Evolutionary conservation across 2,888 invertebrate species (phyloP), one percentile per base, ranked within the genome.

Genomic region (Leucophora obtusa): DNA sequence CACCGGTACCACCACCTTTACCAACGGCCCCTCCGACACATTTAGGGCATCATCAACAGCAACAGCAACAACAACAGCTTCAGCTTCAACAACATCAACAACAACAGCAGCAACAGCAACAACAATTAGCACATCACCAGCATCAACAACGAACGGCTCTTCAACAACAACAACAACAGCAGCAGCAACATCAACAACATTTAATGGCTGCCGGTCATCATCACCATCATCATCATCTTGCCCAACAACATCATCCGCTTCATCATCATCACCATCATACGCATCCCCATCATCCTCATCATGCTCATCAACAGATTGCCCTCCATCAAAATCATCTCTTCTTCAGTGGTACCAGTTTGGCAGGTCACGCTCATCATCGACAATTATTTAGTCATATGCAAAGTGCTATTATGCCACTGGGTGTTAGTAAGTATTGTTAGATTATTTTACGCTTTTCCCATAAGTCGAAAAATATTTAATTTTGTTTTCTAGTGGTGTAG

Each of bases 301-400:
- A 86, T 75, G 83, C 84, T 68, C 84, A 85, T 73, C 86, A 86
- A 70, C 87, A 87, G 76, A 84, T 85, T 69, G 84, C 84, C n/a
- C 66, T 84, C 73, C 84, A 84, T 73, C 84, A 84, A 59, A 84
- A 84, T 78, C 83, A 83, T 73, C 84, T 88, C 75, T 88, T 87
- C 83, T 88, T 88, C 76, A 87, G 87, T 71, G 88, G 88, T 53
- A 79, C 84, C 66, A 78, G 86, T 17, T 75, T 81, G 24, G 83
- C 89, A 89, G 82, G 84, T 7, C 84, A 83, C 59, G 87, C 84
- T 38, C 89, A 87, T 80, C 89, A 87, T 83, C 88, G 90, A 58
- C 90, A 90, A 86, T 87, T 90, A 84, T 90, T 90, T 86, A 89
- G 89, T 83, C 90, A 90, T 68, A 86, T 90, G 87, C 90, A 90